These are phyloP conservation scores for Nixonia krombeini DNA, from an alignment of 1,140 invertebrate genomes.

Conservation along the genomic window DNA sequence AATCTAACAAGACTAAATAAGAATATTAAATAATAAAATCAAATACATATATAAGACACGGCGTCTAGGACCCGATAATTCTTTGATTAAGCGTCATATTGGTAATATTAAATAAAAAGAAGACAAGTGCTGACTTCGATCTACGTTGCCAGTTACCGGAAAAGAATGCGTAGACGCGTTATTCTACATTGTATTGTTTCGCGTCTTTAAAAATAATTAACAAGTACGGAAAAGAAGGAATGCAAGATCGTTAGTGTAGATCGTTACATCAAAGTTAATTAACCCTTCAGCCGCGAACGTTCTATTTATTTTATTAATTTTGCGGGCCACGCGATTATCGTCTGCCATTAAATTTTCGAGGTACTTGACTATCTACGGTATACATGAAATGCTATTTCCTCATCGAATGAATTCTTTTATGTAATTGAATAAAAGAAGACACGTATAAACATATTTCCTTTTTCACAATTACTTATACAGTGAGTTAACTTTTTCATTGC, in stretches of 20 bases:
- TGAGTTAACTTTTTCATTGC: no score
- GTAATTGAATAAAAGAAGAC: no score
- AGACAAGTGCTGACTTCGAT: slow-evolving; percentile 28
- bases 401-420: no score
- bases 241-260: slow-evolving; percentile 42
- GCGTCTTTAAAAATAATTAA: slow-evolving; percentile 65
- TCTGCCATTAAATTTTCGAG: no score
- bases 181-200: slow-evolving; percentile 18
- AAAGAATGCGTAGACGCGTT: slow-evolving; percentile 21
- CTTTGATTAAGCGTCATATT: slow-evolving; percentile 48
- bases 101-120: slow-evolving; percentile 23
- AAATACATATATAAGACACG: slow-evolving; percentile 47
- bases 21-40: slow-evolving; percentile 45
- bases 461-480: no score
- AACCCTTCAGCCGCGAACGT: no score
- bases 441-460: no score
- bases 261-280: slow-evolving; percentile 27
- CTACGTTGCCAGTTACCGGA: slow-evolving; percentile 31
- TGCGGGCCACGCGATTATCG: no score
- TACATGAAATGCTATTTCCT: no score
- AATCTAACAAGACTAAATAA: slow-evolving; percentile 8
- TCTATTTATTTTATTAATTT: no score
- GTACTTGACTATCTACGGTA: no score
- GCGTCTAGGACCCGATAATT: slow-evolving; percentile 43
- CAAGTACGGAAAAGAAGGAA: slow-evolving; percentile 39